Percentiles rank a stretch among this genome's conserved stretches.
Evolutionary conservation across 2,113 vertebrate genomes (phyloP).

Genomic region (Globicephala melas): DNA sequence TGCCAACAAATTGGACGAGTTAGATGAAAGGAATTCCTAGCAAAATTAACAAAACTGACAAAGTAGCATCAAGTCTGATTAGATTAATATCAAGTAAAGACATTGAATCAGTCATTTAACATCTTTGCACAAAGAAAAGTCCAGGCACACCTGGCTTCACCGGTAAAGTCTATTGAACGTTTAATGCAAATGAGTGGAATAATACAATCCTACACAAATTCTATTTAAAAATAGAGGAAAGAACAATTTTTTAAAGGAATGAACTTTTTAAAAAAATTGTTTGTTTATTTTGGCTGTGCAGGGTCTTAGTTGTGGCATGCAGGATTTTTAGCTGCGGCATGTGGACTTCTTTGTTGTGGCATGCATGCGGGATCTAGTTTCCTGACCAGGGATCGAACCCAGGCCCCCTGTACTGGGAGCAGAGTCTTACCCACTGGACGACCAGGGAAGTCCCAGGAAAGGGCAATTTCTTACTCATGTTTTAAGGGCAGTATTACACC

Average conservation of each 20-base stretch:
- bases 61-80: background rate
- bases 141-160: background rate
- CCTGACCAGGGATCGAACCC: no score
- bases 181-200: background rate
- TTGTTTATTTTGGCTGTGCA: no score
- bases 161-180: background rate
- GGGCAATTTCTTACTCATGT: background rate
- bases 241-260: background rate
- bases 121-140: background rate
- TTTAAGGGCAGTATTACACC: background rate
- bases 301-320: no score
- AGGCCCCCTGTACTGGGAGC: no score
- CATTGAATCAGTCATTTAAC: background rate
- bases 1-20: background rate
- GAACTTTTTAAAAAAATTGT: no score
- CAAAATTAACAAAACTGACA: background rate
- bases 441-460: background rate
- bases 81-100: background rate
- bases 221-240: background rate
- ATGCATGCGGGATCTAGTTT: no score
- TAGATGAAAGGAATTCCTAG: background rate
- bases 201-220: background rate
- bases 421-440: no score
- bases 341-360: no score
- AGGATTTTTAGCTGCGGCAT: no score